A percentile compares a stretch with the other conserved stretches of the same genome.
phyloP scores from a whole-genome alignment of 2,113 vertebrate genomes.

The Syrmaticus mikado region DNA sequence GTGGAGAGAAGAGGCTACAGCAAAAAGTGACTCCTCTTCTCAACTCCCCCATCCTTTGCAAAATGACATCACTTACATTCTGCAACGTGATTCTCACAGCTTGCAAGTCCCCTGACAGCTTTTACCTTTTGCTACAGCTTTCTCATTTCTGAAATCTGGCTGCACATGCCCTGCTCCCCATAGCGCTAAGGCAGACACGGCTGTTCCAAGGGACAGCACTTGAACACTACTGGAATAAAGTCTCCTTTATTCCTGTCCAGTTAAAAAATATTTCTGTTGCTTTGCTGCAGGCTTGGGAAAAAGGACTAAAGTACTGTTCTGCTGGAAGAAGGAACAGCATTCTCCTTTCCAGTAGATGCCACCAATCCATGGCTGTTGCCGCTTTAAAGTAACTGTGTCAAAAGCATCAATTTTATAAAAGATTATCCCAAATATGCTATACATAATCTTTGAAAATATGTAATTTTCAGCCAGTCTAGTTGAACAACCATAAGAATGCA shows the following conservation, averaged over 20 bases:
- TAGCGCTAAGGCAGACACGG: background rate
- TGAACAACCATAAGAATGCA: background rate
- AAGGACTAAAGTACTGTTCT: background rate
- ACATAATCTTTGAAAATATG: background rate
- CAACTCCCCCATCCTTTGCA: background rate
- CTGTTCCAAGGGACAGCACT: background rate
- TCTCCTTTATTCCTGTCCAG: background rate
- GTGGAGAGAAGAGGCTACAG: background rate
- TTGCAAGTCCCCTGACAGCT: background rate
- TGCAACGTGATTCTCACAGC: fast-evolving
- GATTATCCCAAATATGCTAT: background rate
- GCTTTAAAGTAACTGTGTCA: background rate
- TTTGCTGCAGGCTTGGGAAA: background rate
- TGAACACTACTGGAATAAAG: background rate
- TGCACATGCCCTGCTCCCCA: background rate
- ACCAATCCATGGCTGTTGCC: background rate
- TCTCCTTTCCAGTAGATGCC: background rate
- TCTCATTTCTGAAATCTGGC: background rate
- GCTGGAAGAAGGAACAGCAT: background rate
- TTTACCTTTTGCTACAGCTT: background rate
- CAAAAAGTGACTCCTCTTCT: background rate
- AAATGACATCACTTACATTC: background rate
- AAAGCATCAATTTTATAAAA: background rate
- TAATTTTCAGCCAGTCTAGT: background rate
- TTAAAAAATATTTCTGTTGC: background rate